These are phyloP conservation scores for Limnephilus marmoratus DNA, from an alignment of 2,888 invertebrate species.

Conservation along the genomic window DNA sequence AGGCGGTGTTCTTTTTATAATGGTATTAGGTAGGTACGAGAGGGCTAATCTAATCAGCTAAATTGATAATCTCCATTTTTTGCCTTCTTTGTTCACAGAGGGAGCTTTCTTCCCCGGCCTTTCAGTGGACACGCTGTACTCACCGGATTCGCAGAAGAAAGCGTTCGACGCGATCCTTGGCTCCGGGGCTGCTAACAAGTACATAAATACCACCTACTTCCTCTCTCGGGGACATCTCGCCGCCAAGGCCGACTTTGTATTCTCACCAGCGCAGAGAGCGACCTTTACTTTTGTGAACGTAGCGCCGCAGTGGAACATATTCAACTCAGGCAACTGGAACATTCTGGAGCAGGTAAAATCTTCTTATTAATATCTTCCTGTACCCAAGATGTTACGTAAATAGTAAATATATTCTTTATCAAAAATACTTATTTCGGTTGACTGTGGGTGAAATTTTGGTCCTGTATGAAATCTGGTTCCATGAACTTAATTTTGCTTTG, in stretches of 20 bases:
- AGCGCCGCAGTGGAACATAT: slow-evolving; percentile 82
- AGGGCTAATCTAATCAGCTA: slow-evolving; percentile 45
- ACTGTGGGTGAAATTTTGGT: no score
- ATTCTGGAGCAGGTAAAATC: slow-evolving; percentile 74
- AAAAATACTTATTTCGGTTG: no score
- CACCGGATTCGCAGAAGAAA: no score
- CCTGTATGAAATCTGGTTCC: no score
- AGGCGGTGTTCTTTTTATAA: no score
- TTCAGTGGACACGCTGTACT: no score
- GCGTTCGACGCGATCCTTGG: slow-evolving; percentile 57
- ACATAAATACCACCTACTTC: slow-evolving; percentile 73
- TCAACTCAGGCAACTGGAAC: slow-evolving; percentile 80
- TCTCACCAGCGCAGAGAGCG: slow-evolving; percentile 77
- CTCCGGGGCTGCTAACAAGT: slow-evolving; percentile 69
- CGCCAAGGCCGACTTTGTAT: slow-evolving; percentile 81
- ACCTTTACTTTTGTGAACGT: slow-evolving; percentile 82
- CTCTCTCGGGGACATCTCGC: slow-evolving; percentile 80
- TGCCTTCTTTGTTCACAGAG: no score
- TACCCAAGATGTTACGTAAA: no score
- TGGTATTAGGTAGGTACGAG: slow-evolving; percentile 66
- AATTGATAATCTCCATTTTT: slow-evolving; percentile 54
- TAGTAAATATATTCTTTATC: no score
- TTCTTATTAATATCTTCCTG: no score
- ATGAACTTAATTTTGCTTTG: no score
- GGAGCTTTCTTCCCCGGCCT: no score